Conservation (phyloP, 1,140 invertebrate species). For the Aleiodes sp. region DNA sequence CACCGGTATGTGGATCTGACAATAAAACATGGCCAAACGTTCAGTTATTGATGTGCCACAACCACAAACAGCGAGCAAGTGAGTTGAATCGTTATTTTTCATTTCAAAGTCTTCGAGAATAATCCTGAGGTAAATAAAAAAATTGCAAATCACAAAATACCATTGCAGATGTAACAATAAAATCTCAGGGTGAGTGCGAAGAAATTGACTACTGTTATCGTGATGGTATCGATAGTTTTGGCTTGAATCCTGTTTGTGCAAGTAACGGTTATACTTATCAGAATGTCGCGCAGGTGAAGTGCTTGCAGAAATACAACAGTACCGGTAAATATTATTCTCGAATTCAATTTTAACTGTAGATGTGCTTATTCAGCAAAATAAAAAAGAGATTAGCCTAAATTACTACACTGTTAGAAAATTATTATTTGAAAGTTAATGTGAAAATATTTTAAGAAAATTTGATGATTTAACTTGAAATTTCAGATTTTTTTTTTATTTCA, state of each 20-base stretch:
- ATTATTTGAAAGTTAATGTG: no score
- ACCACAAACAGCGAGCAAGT: slow-evolving; percentile 26
- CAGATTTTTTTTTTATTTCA: no score
- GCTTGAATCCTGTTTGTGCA: slow-evolving; percentile 44
- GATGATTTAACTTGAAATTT: no score
- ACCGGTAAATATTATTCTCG: slow-evolving; percentile 39
- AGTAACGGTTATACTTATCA: slow-evolving; percentile 51
- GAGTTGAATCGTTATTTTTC: slow-evolving; percentile 22
- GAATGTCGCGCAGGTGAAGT: slow-evolving; percentile 44
- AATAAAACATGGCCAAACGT: slow-evolving; percentile 50
- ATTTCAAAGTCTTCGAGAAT: not conserved
- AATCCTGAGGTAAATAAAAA: not conserved
- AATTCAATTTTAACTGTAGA: no score
- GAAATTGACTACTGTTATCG: slow-evolving; percentile 22
- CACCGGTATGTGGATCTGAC: slow-evolving; percentile 51
- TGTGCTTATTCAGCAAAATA: not conserved
- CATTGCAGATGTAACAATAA: slow-evolving; percentile 37
- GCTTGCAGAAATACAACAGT: slow-evolving; percentile 40
- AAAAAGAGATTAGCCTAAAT: no score
- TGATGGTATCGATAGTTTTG: slow-evolving; percentile 16
- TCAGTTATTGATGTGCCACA: slow-evolving; percentile 47
- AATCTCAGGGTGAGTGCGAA: slow-evolving; percentile 29
- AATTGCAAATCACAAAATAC: slow-evolving; percentile 26
- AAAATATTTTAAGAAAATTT: no score
- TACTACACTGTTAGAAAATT: no score